A percentile compares a stretch with the other conserved stretches of the same genome.
Conservation (phyloP, 2,888 invertebrate species). For the Thera obeliscata region DNA sequence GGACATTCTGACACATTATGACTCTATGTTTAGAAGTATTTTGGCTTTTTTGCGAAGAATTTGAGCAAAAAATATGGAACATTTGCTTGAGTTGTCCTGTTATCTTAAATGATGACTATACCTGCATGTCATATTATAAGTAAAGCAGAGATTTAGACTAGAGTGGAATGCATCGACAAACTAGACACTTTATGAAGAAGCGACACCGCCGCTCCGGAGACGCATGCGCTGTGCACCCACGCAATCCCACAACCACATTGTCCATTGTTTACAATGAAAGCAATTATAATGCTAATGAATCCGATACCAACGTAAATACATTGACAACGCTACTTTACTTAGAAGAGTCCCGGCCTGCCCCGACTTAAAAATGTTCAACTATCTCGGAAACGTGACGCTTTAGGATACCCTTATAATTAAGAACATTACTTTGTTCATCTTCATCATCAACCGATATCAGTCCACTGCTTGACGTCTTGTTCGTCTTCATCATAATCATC, state of each 20-base stretch:
- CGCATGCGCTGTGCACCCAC: constrained; percentile 49
- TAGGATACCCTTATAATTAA: too few relatives aligned
- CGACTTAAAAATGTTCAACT: too few relatives aligned
- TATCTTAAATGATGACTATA: neutral
- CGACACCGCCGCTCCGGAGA: constrained; percentile 15
- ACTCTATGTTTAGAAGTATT: too few relatives aligned
- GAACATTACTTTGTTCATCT: too few relatives aligned
- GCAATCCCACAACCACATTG: constrained; percentile 46
- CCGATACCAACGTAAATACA: constrained; percentile 37
- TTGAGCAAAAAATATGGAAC: neutral
- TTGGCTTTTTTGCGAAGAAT: neutral
- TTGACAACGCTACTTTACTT: constrained; percentile 20
- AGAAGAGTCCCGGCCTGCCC: neutral
- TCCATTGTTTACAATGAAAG: constrained; percentile 45
- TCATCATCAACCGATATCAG: too few relatives aligned
- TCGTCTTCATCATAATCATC: too few relatives aligned
- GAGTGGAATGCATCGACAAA: neutral
- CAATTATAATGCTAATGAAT: constrained; percentile 40
- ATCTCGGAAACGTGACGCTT: too few relatives aligned
- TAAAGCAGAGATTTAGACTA: neutral
- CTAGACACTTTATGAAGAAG: neutral
- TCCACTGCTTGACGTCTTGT: too few relatives aligned
- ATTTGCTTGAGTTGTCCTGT: neutral
- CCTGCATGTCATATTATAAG: neutral
- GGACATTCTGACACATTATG: neutral